Base-by-base conservation (phyloP, 2,113 vertebrate species). In the Condylura cristata region DNA sequence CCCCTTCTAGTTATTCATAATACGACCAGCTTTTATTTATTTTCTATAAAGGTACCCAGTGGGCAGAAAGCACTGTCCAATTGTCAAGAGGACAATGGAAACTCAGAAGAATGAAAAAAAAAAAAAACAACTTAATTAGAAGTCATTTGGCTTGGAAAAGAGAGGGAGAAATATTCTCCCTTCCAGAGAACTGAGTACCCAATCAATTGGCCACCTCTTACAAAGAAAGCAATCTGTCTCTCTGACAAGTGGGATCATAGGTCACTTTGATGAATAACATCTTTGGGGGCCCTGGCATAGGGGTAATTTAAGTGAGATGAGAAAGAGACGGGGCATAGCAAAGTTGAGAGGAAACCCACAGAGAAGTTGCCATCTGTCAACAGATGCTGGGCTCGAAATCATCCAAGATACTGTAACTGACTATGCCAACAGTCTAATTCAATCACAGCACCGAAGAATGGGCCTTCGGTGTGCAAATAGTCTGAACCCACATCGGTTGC, bases 1-100 rank as follows among this genome's bases (percentile, higher is more conserved):
- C 32, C n/a, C 60, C 83, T 56, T 22, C 41, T 53, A 72, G 3
- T 53, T 68, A 91, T 71, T 8, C 11, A 65, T 84, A 51, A 92
- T 94, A 85, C 82, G 30, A 8, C 17, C 39, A 81, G 3, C 8
- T 83, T 96, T 87, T 72, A 37, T 86, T 91, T 95, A 65, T 95
- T 61, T 34, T 84, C 61, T 72, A 17, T 88, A 48, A 88, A 86
- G 20, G 16, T 80, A 89, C 17, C 8, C 28, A 88, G 26, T 87
- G 44, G 39, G 24, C 9, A 90, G 48, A 4, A 30, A 61, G 18
- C 28, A 4, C 7, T 95, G 30, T n/a, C 65, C 14, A 14, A 6
- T 61, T 95, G 30, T 26, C 60, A 82, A 85, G 24, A 90, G 30
- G 44, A 88, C 26, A 75, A 63, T 78, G 32, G 53, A 83, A 71